Evolutionary conservation across 2,888 invertebrate genomes (phyloP), one percentile per base, ranked within the genome.

Genomic region (Hetaerina titia): DNA sequence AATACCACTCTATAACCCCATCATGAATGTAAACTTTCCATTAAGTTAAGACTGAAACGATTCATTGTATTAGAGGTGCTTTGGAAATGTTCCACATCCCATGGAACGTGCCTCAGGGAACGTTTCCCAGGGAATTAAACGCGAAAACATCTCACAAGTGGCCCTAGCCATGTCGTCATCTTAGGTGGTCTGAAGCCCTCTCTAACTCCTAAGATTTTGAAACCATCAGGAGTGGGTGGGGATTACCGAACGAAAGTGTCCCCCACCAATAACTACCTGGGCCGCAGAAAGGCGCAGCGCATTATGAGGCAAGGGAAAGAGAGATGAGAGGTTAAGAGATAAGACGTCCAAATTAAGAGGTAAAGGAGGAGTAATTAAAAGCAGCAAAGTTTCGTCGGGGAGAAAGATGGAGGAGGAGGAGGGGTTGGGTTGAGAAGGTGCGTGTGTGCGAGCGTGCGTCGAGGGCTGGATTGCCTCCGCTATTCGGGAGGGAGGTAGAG

Each of bases 291-390:
- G 4, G 22, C 31, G n/a, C 81, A 2, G 25, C 81, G 22, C 25
- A 31, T 31, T 81, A 81, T 81, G 31, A 81, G 81, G 31, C n/a
- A 22, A 81, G 22, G 31, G 81, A 81, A 60, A 81, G 31, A 31
- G 81, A 69, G 69, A 25, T 22, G 31, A 7, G 11, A 69, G 69
- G 69, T 69, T 69, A 81, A 81, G 31, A 81, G 81, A 81, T 81
- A 31, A 81, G 81, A 22, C 81, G 81, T 81, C 31, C 31, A 81
- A 81, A 81, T 81, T 81, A 81, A 81, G 81, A 31, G 81, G 69
- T 9, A 69, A n/a, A 17, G 69, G 15, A 13, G 81, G n/a, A 81
- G 81, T 81, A 81, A 81, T 81, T 81, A 81, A 81, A 81, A 81
- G 81, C 13, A 31, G 22, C 25, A 11, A 81, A 81, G 81, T 81